A percentile compares a stretch with the other conserved stretches of the same genome.
Evolutionary conservation across 2,797 vertebrate species (phyloP).

Genomic region (Hydrolagus colliei): DNA sequence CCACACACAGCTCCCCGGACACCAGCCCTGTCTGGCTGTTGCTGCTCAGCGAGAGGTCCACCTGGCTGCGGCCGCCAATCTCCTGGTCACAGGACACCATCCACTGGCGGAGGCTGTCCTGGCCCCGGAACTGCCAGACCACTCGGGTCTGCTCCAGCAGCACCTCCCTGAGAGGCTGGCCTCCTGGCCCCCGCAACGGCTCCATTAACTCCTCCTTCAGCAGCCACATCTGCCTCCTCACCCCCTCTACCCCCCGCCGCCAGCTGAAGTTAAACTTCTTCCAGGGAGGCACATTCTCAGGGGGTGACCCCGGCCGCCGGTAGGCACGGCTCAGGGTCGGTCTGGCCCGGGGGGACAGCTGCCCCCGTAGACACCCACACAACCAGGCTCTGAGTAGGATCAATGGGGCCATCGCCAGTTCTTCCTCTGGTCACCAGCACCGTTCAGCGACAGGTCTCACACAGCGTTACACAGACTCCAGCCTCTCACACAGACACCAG

Average conservation of each 20-base stretch:
- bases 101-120: constrained; percentile 77
- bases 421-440: too few relatives aligned
- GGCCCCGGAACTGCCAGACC: constrained; percentile 78
- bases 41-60: constrained; percentile 63
- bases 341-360: not conserved
- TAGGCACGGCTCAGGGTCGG: not conserved
- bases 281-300: constrained; percentile 47
- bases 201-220: constrained; percentile 63
- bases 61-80: constrained; percentile 82
- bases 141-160: constrained; percentile 75
- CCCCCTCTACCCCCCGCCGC: constrained; percentile 60
- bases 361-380: not conserved
- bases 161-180: constrained; percentile 53
- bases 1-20: constrained; percentile 69
- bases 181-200: constrained; percentile 59
- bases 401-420: not conserved
- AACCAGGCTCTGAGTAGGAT: not conserved
- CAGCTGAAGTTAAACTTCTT: constrained; percentile 59
- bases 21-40: constrained; percentile 73
- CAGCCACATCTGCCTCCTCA: constrained; percentile 63
- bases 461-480: not conserved
- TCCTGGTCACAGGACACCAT: constrained; percentile 72
- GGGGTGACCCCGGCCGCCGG: not conserved
- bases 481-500: too few relatives aligned
- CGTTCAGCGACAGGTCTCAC: not conserved